Conservation (phyloP, 2,797 vertebrate genomes). For the Chelon auratus region DNA sequence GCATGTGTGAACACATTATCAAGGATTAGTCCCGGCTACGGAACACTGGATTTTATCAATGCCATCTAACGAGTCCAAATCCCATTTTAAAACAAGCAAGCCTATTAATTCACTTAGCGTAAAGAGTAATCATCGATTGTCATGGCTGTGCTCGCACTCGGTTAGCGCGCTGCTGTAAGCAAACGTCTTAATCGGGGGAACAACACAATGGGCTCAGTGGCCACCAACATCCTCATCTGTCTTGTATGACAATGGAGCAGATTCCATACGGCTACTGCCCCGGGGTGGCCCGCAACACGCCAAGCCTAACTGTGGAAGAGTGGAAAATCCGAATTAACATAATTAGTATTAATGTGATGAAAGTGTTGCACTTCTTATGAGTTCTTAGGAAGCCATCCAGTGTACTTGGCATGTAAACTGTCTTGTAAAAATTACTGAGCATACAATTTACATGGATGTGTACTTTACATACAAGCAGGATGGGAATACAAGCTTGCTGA, state of each 20-base stretch:
- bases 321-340: conserved; percentile 35
- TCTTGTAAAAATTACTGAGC: background rate
- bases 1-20: conserved; percentile 30
- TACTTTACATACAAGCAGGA: conserved; percentile 1
- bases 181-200: conserved; percentile 49
- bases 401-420: conserved; percentile 16
- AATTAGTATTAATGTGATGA: conserved; percentile 40
- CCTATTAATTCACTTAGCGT: conserved; percentile 36
- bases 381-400: background rate
- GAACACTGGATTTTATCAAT: conserved; percentile 44
- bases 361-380: conserved; percentile 30
- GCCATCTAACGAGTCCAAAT: conserved; percentile 39
- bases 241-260: conserved; percentile 39
- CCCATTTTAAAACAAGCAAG: conserved; percentile 36
- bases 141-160: conserved; percentile 13
- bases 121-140: conserved; percentile 37
- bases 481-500: background rate
- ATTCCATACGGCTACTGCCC: conserved; percentile 19
- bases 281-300: conserved; percentile 9
- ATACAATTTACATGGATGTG: conserved; percentile 18
- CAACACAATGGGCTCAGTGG: conserved; percentile 18
- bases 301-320: conserved; percentile 16
- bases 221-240: conserved; percentile 25
- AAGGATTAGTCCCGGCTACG: conserved; percentile 35
- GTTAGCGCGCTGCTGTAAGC: conserved; percentile 29